Percentiles rank a stretch among this genome's conserved stretches.
These are phyloP conservation scores for Ctenopoma kingsleyae DNA, from an alignment of 2,797 vertebrate genomes.

Conservation along the genomic window DNA sequence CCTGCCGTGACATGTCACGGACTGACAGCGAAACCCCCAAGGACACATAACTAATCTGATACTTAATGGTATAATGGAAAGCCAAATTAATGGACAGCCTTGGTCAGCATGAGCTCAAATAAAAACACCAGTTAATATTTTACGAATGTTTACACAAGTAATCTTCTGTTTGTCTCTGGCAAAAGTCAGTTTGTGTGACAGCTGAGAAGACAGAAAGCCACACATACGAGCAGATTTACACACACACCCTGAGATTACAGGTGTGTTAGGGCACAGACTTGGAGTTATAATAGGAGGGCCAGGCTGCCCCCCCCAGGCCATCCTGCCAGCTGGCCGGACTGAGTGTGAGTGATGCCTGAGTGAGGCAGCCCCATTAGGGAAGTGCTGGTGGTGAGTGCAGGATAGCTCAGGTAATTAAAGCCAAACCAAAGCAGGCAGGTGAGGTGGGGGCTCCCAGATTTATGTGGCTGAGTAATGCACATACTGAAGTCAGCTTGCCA, in stretches of 20 bases:
- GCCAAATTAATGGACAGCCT: conserved; percentile 28
- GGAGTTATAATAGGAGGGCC: conserved; percentile 79
- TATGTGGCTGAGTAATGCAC: conserved; percentile 83
- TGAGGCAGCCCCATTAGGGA: conserved; percentile 79
- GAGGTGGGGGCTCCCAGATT: conserved; percentile 78
- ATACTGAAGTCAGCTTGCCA: conserved; percentile 74
- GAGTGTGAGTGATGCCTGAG: conserved; percentile 79
- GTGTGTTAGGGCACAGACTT: conserved; percentile 73
- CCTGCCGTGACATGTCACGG: conserved; percentile 60
- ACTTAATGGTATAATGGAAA: conserved; percentile 45
- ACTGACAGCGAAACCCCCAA: conserved; percentile 59
- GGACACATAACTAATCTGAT: conserved; percentile 55
- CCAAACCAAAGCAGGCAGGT: conserved; percentile 78
- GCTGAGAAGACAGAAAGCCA: conserved; percentile 52
- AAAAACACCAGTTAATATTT: conserved; percentile 47
- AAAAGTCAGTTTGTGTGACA: conserved; percentile 61
- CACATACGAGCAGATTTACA: conserved; percentile 16
- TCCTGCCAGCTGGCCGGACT: conserved; percentile 78
- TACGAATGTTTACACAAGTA: conserved; percentile 9
- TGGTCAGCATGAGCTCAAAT: conserved; percentile 36
- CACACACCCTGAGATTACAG: conserved; percentile 58
- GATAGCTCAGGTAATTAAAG: conserved; percentile 84
- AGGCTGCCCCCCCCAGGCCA: conserved; percentile 72
- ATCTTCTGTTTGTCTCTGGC: conserved; percentile 19
- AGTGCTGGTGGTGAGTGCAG: conserved; percentile 79